Base-by-base conservation (phyloP, 2,888 invertebrate species). In the Ditylenchus weischeri region DNA sequence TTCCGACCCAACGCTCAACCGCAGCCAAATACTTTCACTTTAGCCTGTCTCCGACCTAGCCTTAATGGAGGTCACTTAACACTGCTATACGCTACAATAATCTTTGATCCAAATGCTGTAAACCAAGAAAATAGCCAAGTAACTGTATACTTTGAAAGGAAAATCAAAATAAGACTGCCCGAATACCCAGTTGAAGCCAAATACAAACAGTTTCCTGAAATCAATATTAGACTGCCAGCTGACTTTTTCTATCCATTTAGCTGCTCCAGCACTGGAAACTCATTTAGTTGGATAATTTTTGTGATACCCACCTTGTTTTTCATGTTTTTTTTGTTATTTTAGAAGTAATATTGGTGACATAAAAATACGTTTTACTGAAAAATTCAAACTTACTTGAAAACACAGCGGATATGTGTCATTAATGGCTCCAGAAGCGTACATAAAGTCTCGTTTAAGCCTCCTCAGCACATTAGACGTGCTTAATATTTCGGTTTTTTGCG, bases 361-460 rank as follows among this genome's bases (percentile, higher is more conserved):
- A n/a, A n/a, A n/a, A n/a, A n/a, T 43, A 43, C 43, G 8, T 13
- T 57, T 36, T 7, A 0, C 21, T 29, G 19, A 61, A 48, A 18
- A 47, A 29, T 4, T 29, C 29, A 29, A 21, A 38, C 64, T 23
- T n/a, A 80, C 80, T 72, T 78, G 75, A 67, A 78, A 80, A 62
- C 80, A 80, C 43, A 69, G 67, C 15, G 80, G 74, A 65, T 81
- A 78, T 8, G 80, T 75, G 21, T 73, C 70, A 69, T 78, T 80
- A 13, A 57, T 70, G 57, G 48, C 54, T 57, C 78, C 78, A 10
- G 77, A 72, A n/a, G 80, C 76, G 43, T 77, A 76, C 80, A 80
- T 80, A 59, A 80, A 80, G 64, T 80, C 80, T 10, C 80, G 62
- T 65, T 80, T 80, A 49, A 73, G 64, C 21, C 80, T 54, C 10